Evolutionary conservation across 2,113 vertebrate genomes (phyloP).

Genomic region (Ariopsis seemanni): DNA sequence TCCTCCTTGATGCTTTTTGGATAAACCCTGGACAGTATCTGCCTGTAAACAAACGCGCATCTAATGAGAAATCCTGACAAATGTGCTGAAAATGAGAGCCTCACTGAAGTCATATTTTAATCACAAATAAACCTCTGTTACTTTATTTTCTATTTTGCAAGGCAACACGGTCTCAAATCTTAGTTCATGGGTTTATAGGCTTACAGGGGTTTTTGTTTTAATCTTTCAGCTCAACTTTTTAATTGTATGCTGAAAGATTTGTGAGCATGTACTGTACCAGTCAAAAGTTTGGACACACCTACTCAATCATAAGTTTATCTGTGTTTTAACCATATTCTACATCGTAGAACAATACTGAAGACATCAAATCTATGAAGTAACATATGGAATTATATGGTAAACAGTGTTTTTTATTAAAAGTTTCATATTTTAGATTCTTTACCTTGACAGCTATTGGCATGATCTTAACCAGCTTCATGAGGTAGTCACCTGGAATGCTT

Average conservation of each 20-base stretch:
- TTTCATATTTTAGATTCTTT: no score
- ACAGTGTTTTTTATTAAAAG: no score
- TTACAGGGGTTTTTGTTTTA: conserved; percentile 30
- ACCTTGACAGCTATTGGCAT: no score
- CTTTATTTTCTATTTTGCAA: conserved; percentile 14
- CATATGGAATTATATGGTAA: no score
- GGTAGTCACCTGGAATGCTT: no score
- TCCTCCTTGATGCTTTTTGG: conserved; percentile 15
- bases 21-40: conserved; percentile 66
- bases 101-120: conserved; percentile 19
- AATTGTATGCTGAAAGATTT: conserved; percentile 63
- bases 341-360: no score
- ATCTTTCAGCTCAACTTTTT: conserved; percentile 33
- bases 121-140: neutral
- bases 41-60: conserved; percentile 56
- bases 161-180: conserved; percentile 30
- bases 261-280: conserved; percentile 12
- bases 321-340: no score
- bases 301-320: no score
- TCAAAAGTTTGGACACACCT: no score
- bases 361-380: no score
- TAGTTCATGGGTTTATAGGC: conserved; percentile 60
- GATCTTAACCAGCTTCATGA: no score
- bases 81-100: conserved; percentile 13
- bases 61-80: conserved; percentile 54